Evolutionary conservation across 2,113 vertebrate genomes (phyloP).

Genomic region (Halichoerus grypus): DNA sequence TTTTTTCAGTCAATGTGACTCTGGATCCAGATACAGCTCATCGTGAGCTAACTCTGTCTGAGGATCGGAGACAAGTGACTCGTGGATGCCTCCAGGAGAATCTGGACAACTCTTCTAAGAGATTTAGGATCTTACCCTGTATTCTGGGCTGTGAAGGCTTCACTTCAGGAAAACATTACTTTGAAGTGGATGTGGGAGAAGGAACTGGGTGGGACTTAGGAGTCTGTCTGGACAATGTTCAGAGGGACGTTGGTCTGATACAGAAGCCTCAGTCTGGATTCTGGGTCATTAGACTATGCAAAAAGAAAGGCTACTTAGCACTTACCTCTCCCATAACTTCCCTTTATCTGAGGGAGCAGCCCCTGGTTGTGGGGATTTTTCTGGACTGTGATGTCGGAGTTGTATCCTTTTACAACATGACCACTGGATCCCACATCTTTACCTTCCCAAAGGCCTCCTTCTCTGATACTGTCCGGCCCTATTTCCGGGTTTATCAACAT

Average conservation of each 20-base stretch:
- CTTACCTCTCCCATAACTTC: not conserved
- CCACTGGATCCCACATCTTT: constrained; percentile 61
- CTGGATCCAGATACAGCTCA: constrained; percentile 76
- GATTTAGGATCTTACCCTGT: constrained; percentile 34
- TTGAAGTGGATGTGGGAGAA: constrained; percentile 77
- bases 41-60: constrained; percentile 47
- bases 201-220: constrained; percentile 70
- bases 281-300: constrained; percentile 53
- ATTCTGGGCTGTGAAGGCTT: constrained; percentile 74
- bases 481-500: constrained; percentile 52
- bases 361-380: constrained; percentile 51
- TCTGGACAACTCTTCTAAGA: not conserved
- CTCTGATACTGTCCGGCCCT: constrained; percentile 5
- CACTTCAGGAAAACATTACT: constrained; percentile 67
- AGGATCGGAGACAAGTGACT: constrained; percentile 67
- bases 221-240: constrained; percentile 52
- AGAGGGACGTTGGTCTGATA: not conserved
- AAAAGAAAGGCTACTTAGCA: not conserved
- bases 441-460: constrained; percentile 65
- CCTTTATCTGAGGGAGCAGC: not conserved
- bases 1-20: constrained; percentile 60
- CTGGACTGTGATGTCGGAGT: constrained; percentile 48
- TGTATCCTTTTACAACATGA: constrained; percentile 64
- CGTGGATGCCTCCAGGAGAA: not conserved
- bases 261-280: constrained; percentile 35